phyloP scores from a whole-genome alignment of 2,113 vertebrate species.

The Notarius lentiginosus region DNA sequence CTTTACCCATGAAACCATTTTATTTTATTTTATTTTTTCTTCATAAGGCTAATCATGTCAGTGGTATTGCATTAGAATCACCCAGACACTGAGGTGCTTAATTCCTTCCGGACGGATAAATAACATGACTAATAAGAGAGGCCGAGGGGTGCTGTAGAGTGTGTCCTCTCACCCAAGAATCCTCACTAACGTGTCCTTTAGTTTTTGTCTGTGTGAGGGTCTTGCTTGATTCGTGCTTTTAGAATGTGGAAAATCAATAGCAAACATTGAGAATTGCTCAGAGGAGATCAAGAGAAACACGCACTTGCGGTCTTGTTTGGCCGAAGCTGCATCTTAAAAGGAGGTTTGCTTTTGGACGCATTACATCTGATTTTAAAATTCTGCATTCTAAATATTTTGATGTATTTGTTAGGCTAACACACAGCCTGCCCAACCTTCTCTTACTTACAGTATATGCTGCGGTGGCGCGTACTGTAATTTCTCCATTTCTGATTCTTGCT shows the following conservation, averaged over 20 bases:
- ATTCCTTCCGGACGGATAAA: constrained; percentile 25
- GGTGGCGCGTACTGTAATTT: background rate
- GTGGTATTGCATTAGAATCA: background rate
- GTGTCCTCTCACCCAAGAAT: constrained; percentile 48
- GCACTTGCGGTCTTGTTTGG: background rate
- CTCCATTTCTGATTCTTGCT: constrained; percentile 3
- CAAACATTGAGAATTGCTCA: background rate
- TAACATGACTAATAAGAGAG: constrained; percentile 54
- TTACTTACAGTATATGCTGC: background rate
- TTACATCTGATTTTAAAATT: background rate
- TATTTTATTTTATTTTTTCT: background rate
- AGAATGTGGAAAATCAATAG: background rate
- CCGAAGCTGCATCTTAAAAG: constrained; percentile 9
- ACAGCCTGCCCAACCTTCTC: background rate
- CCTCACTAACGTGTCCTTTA: constrained; percentile 60
- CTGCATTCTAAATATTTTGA: background rate
- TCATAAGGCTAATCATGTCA: background rate
- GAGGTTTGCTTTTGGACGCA: background rate
- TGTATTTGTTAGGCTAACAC: constrained; percentile 7
- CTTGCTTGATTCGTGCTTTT: background rate
- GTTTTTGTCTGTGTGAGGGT: background rate
- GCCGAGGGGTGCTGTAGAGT: constrained; percentile 54
- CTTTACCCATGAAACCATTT: background rate
- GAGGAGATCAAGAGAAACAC: background rate
- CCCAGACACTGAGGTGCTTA: background rate